These are phyloP conservation scores for Micronycteris hirsuta DNA, from an alignment of 2,113 vertebrate genomes.

Conservation along the genomic window DNA sequence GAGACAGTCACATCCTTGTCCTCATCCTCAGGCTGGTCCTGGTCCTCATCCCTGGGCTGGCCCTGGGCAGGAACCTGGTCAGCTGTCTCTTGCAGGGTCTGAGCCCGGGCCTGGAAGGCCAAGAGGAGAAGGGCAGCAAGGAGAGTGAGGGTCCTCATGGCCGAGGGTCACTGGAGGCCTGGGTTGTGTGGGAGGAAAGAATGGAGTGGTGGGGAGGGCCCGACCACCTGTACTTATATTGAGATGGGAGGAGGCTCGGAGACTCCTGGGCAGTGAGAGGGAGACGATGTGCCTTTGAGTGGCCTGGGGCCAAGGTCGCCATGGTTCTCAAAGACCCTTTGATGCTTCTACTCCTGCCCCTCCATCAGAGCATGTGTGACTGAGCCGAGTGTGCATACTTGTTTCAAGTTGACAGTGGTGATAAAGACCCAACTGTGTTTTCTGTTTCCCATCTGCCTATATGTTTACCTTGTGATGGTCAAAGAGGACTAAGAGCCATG, in stretches of 20 bases:
- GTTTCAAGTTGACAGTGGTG: background rate
- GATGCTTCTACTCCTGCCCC: background rate
- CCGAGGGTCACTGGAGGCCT: background rate
- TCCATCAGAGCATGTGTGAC: rapidly evolving
- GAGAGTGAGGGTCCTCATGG: background rate
- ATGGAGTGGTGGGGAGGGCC: background rate
- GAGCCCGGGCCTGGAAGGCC: background rate
- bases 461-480: background rate
- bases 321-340: rapidly evolving
- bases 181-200: rapidly evolving
- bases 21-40: background rate
- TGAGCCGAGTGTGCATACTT: background rate
- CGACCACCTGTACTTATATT: background rate
- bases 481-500: background rate
- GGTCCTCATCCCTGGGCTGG: too few species aligned
- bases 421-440: background rate
- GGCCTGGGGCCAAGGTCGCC: rapidly evolving
- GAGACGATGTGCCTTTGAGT: too few species aligned
- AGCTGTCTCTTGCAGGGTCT: rapidly evolving
- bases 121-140: background rate
- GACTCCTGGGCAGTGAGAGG: rapidly evolving
- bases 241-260: too few species aligned
- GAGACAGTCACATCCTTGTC: background rate
- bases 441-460: background rate
- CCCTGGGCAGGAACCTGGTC: background rate